Conservation (phyloP, 2,888 invertebrate genomes). For the Theretra japonica region DNA sequence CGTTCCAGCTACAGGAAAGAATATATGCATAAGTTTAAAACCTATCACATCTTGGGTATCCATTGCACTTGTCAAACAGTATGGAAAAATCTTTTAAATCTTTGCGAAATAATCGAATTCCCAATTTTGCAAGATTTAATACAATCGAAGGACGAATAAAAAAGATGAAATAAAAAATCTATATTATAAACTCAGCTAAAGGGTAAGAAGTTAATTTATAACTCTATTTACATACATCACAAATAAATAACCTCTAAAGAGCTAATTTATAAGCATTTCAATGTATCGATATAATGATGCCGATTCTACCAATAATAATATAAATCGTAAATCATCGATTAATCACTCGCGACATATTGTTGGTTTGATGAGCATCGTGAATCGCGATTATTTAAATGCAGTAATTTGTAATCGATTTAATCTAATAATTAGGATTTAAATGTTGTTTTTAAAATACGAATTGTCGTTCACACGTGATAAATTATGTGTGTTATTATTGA, state of each 20-base stretch:
- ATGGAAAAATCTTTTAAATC: too few species aligned
- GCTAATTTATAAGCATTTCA: slow-evolving; percentile 3
- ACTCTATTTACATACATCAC: slow-evolving; percentile 7
- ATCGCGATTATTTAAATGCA: slow-evolving; percentile 6
- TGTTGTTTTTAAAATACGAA: slow-evolving; percentile 2
- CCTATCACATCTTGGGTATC: too few species aligned
- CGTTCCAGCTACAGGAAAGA: too few species aligned
- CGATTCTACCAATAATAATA: neutral
- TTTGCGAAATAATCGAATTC: too few species aligned
- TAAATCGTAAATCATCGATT: slow-evolving; percentile 25
- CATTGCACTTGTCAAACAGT: too few species aligned
- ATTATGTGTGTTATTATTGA: too few species aligned
- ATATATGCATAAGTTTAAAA: too few species aligned
- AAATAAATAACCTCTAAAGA: neutral
- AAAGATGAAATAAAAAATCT: neutral
- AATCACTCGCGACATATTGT: slow-evolving; percentile 6
- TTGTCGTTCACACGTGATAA: neutral
- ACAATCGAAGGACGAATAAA: neutral
- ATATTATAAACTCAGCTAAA: neutral
- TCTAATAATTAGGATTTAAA: neutral
- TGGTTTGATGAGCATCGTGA: slow-evolving; percentile 19
- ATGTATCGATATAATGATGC: neutral
- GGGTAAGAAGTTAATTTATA: slow-evolving; percentile 5
- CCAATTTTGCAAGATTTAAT: neutral
- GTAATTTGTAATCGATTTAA: neutral